Conservation (phyloP, 2,797 vertebrate species). For the Acipenser oxyrinchus region DNA sequence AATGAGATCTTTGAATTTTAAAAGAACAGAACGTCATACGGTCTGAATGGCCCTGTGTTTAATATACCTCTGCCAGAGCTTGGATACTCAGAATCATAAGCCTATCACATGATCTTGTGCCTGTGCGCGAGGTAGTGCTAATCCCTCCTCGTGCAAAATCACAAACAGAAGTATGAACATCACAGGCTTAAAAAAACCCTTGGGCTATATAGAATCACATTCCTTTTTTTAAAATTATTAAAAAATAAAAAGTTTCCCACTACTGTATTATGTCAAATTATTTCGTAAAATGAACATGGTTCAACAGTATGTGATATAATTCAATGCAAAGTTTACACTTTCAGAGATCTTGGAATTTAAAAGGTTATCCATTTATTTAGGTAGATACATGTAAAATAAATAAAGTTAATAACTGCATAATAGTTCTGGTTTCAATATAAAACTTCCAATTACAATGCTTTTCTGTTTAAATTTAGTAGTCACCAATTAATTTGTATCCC, state of each 20-base stretch:
- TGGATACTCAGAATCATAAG: conserved; percentile 55
- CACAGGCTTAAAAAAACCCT: conserved; percentile 38
- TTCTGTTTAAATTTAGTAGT: too few species aligned
- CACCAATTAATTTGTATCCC: too few species aligned
- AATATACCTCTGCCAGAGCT: not conserved
- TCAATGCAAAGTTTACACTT: too few species aligned
- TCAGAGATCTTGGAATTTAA: too few species aligned
- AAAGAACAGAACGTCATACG: conserved; percentile 11
- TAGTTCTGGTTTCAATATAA: too few species aligned
- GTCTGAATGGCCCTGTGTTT: conserved; percentile 6
- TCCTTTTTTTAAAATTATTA: not conserved
- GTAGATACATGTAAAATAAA: too few species aligned
- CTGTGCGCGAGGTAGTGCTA: conserved; percentile 69
- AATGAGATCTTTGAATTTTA: conserved; percentile 16
- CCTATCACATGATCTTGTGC: conserved; percentile 67
- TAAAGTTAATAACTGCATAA: too few species aligned
- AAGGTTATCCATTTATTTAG: too few species aligned
- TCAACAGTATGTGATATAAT: too few species aligned
- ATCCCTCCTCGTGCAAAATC: conserved; percentile 53
- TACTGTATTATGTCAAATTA: not conserved
- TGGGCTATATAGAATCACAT: not conserved
- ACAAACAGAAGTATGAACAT: conserved; percentile 55
- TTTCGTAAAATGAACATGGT: not conserved
- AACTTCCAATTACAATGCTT: too few species aligned
- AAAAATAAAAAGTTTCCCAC: too few species aligned